These are phyloP conservation scores for Trachelipus rathkii DNA, from an alignment of 1,140 invertebrate genomes.

Conservation along the genomic window DNA sequence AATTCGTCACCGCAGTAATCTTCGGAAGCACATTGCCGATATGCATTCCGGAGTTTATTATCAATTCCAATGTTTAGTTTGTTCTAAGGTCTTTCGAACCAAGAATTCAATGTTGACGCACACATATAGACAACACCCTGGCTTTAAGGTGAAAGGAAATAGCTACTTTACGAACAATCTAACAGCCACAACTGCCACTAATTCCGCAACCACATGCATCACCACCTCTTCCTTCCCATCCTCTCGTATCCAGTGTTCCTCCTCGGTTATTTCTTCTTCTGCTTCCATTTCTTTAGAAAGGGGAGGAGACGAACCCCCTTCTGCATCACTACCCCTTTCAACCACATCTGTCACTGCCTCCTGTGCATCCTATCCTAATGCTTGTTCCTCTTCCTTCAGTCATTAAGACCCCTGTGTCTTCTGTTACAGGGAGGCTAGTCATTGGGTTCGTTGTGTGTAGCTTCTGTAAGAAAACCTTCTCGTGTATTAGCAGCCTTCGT, in stretches of 20 bases:
- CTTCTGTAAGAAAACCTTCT: slow-evolving; percentile 46
- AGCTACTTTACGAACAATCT: slow-evolving; percentile 28
- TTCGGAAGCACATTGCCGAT: slow-evolving; percentile 41
- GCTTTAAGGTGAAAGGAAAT: slow-evolving; percentile 38
- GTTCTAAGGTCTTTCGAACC: slow-evolving; percentile 37
- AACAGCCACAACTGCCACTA: slow-evolving; percentile 34
- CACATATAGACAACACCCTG: slow-evolving; percentile 42
- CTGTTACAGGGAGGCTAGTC: slow-evolving; percentile 44
- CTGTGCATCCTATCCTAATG: slow-evolving; percentile 3
- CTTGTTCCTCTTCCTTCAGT: slow-evolving; percentile 32
- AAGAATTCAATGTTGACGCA: slow-evolving; percentile 43
- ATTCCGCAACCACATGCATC: slow-evolving; percentile 26
- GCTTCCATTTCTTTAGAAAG: background rate
- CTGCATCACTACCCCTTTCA: background rate
- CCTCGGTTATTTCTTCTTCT: background rate
- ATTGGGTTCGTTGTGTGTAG: slow-evolving; percentile 46
- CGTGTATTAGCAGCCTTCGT: slow-evolving; percentile 45
- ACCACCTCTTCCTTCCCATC: slow-evolving; percentile 17
- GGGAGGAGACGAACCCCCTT: background rate
- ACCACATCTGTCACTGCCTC: background rate
- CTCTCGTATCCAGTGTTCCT: background rate
- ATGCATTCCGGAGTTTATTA: slow-evolving; percentile 42
- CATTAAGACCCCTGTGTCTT: slow-evolving; percentile 45
- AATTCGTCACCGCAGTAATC: slow-evolving; percentile 40
- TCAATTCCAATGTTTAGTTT: slow-evolving; percentile 37